Percentiles rank a stretch among this genome's conserved stretches.
phyloP scores from a whole-genome alignment of 2,113 vertebrate species.

The Oreochromis niloticus region DNA sequence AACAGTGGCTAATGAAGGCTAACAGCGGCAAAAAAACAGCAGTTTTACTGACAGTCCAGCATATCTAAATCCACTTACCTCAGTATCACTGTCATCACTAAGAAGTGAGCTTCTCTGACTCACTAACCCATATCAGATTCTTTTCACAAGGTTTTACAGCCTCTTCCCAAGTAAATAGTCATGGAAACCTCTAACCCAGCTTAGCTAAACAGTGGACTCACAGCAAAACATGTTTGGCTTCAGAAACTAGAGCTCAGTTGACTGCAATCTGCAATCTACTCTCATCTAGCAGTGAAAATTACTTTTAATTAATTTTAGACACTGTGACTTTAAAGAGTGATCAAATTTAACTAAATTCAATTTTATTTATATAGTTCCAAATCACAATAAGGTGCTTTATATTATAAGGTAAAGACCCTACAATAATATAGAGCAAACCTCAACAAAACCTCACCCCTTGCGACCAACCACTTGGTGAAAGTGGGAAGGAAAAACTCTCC shows the following conservation, averaged over 20 bases:
- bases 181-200: neutral
- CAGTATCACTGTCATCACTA: neutral
- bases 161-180: fast-evolving
- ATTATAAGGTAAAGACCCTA: neutral
- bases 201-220: neutral
- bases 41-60: neutral
- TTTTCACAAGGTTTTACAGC: neutral
- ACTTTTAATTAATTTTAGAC: neutral
- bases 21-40: fast-evolving
- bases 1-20: neutral
- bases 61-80: neutral
- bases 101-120: neutral
- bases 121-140: neutral
- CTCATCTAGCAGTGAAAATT: neutral
- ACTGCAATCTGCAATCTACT: neutral
- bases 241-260: neutral
- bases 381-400: neutral
- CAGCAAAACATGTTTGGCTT: neutral
- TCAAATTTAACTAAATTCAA: neutral
- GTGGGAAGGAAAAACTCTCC: neutral
- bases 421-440: neutral
- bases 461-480: neutral
- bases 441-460: neutral
- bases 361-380: neutral
- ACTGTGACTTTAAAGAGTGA: neutral